Percentiles rank a stretch among this genome's conserved stretches.
Evolutionary conservation across 2,797 vertebrate species (phyloP).

Genomic region (Anolis apletophallus): DNA sequence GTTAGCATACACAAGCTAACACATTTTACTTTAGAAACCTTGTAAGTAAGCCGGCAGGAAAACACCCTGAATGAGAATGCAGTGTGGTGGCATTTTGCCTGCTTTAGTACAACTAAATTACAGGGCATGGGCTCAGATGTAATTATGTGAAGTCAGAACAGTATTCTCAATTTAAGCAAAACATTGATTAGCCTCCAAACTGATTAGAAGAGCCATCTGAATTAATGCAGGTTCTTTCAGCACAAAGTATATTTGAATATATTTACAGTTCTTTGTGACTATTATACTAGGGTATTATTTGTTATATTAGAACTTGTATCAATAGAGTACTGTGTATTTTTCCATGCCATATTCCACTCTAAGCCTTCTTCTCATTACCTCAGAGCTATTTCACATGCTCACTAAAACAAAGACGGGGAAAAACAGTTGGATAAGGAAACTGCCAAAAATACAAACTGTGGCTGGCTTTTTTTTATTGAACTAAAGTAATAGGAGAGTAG

Average conservation of each 20-base stretch:
- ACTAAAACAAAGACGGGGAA: not conserved
- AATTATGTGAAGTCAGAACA: constrained; percentile 10
- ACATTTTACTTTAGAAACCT: not conserved
- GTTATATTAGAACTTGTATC: not conserved
- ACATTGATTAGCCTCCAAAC: constrained; percentile 31
- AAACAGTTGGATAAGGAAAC: not conserved
- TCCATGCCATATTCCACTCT: not conserved
- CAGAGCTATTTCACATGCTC: not conserved
- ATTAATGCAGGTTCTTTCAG: not conserved
- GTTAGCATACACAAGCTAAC: not conserved
- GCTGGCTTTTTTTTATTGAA: not conserved
- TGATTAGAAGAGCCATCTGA: not conserved
- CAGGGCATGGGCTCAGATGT: not conserved
- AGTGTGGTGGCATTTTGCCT: not conserved
- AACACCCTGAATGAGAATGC: not conserved
- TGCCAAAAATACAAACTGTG: not conserved
- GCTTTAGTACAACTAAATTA: not conserved
- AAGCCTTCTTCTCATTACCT: not conserved
- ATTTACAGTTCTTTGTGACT: constrained; percentile 17
- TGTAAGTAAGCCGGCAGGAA: not conserved
- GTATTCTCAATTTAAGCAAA: constrained; percentile 7
- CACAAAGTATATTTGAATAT: constrained; percentile 28
- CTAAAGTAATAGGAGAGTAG: not conserved
- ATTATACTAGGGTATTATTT: not conserved
- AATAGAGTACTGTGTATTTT: not conserved